Percentiles rank a stretch among this genome's conserved stretches.
Evolutionary conservation across 2,113 vertebrate species (phyloP).

Genomic region (Tichodroma muraria): DNA sequence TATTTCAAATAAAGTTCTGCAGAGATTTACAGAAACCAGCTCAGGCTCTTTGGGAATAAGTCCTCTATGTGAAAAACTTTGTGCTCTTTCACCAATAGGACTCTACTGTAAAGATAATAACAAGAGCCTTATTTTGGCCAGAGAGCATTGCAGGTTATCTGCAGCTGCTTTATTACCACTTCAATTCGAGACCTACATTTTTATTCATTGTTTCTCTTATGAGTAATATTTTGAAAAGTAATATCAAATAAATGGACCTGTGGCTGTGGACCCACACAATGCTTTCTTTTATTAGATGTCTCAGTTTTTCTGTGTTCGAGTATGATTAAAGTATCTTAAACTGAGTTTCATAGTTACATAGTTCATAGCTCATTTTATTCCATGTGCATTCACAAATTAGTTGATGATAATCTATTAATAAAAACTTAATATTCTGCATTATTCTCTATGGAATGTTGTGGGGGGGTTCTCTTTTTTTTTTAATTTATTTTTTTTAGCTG

Average conservation of each 20-base stretch:
- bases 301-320: background rate
- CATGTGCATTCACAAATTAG: slow-evolving; percentile 33
- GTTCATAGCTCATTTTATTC: slow-evolving; percentile 21
- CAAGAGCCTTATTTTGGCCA: background rate
- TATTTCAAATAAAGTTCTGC: background rate
- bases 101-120: background rate
- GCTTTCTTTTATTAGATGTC: slow-evolving; percentile 27
- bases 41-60: background rate
- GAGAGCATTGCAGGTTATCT: slow-evolving; percentile 15
- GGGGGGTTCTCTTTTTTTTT: background rate
- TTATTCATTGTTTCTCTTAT: slow-evolving; percentile 42
- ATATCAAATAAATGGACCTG: slow-evolving; percentile 20
- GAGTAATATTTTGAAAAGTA: slow-evolving; percentile 20
- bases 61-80: background rate
- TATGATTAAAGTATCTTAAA: slow-evolving; percentile 42
- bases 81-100: background rate
- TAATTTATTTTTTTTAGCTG: background rate
- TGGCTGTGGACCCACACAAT: background rate
- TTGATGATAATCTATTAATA: slow-evolving; percentile 50
- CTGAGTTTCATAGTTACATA: background rate
- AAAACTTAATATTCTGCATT: slow-evolving; percentile 24
- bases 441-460: background rate
- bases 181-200: background rate
- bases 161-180: background rate
- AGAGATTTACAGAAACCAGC: background rate